Percentiles rank a stretch among this genome's conserved stretches.
These are phyloP conservation scores for Ferrisia virgata DNA, from an alignment of 2,888 invertebrate species.

Conservation along the genomic window DNA sequence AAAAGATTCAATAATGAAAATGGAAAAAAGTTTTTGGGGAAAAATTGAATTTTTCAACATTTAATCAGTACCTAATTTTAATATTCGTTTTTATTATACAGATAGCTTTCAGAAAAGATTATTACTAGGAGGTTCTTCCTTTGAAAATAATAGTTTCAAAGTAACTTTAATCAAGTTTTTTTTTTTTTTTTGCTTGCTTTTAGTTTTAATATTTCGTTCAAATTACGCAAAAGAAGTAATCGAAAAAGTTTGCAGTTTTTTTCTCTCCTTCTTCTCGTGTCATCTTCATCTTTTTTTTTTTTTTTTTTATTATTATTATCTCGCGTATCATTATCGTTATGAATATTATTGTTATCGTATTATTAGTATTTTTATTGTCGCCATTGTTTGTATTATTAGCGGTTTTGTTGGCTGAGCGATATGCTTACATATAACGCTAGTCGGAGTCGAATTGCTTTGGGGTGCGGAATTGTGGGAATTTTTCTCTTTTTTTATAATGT, in stretches of 20 bases:
- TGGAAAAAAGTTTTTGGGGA: constrained; percentile 20
- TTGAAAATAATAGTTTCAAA: constrained; percentile 36
- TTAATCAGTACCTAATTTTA: constrained; percentile 37
- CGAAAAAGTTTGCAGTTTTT: constrained; percentile 11
- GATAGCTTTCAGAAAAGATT: constrained; percentile 37
- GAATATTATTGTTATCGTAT: constrained; percentile 16
- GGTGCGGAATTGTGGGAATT: neutral
- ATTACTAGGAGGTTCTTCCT: constrained; percentile 31
- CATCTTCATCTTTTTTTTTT: neutral
- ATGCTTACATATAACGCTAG: neutral
- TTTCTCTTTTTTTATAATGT: neutral
- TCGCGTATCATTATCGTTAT: constrained; percentile 15
- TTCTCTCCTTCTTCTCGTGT: no score
- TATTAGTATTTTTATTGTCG: constrained; percentile 28
- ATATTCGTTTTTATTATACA: constrained; percentile 37
- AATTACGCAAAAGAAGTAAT: constrained; percentile 23
- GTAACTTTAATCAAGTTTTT: constrained; percentile 28
- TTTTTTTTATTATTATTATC: neutral
- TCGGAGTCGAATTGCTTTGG: neutral
- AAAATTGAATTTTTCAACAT: constrained; percentile 32
- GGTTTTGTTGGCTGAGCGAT: neutral
- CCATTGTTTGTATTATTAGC: constrained; percentile 4
- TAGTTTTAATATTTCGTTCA: constrained; percentile 28
- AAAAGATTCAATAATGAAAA: constrained; percentile 30
- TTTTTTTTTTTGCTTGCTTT: neutral